Evolutionary conservation across 2,797 vertebrate genomes (phyloP).

Genomic region (Eupleurogrammus muticus): DNA sequence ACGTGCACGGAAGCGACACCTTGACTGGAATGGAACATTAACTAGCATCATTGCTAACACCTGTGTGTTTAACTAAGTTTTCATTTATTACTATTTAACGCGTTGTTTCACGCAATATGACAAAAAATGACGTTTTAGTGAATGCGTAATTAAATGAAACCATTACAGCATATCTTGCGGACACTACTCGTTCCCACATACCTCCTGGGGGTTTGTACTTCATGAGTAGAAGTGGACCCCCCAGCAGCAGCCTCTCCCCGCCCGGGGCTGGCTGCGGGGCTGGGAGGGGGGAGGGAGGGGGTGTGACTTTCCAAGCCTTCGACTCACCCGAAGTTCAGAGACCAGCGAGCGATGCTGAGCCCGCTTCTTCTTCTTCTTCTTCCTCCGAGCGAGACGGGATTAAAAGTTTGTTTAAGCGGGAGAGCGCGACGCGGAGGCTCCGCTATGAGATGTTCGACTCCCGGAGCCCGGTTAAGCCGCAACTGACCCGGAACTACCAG

Average conservation of each 20-base stretch:
- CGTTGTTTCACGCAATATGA: not conserved
- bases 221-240: not conserved
- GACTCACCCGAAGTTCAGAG: constrained; percentile 41
- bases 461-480: not conserved
- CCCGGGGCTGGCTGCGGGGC: constrained; percentile 23
- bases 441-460: constrained; percentile 31
- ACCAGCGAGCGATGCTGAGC: constrained; percentile 56
- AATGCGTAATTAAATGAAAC: not conserved
- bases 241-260: constrained; percentile 11
- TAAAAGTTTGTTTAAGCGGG: not conserved
- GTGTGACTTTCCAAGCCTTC: constrained; percentile 61
- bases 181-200: not conserved
- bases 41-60: too few species aligned
- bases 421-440: not conserved
- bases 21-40: too few species aligned
- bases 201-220: constrained; percentile 7
- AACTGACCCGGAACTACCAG: constrained; percentile 16
- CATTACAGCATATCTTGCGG: not conserved
- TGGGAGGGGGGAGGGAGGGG: constrained; percentile 33
- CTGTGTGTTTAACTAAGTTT: not conserved
- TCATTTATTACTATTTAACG: too few species aligned
- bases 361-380: too few species aligned
- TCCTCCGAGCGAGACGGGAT: not conserved
- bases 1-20: too few species aligned
- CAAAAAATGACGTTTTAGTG: not conserved